Base-by-base conservation (phyloP, 2,113 vertebrate species). In the Perca fluviatilis region DNA sequence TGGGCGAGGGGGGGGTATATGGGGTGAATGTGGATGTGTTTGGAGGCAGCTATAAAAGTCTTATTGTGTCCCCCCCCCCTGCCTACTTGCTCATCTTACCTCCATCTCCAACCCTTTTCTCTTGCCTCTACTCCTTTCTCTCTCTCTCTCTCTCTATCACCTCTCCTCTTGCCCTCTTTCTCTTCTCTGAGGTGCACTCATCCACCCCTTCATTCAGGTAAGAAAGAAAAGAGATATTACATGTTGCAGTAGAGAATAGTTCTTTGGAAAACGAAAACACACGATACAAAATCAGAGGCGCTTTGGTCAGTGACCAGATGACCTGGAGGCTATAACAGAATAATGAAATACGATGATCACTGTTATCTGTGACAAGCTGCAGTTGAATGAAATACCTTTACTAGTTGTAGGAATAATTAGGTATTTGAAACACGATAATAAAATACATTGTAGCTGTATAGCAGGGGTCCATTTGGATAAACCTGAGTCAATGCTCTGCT, bases 11-110 rank as follows among this genome's bases (percentile, higher is more conserved):
- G 4, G 30, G 75, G 67, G 25, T 77, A 40, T n/a, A 57, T 23
- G 53, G 53, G 54, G 51, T 57, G 63, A 80, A 46, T 64, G 77
- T 72, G 36, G 57, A 47, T 75, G 65, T 43, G 79, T 78, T 67
- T 33, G 10, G 69, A 60, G 67, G 83, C 62, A 74, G 74, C 85
- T 86, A 87, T 91, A 91, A 87, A 89, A 87, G 89, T 78, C 73
- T 83, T 82, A 82, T 80, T 86, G 77, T 84, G 80, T 64, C 67
- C 68, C 76, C n/a, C 67, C 18, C 76, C n/a, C 63, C n/a, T 50
- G 58, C 61, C 36, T 46, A 80, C 65, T 64, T 58, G 43, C 50
- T 75, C 77, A 56, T 56, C 87, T 79, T 77, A 79, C 80, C 65
- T 65, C 62, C 54, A 75, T 69, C 79, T 80, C 53, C 61, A 73